phyloP scores from a whole-genome alignment of 2,797 vertebrate genomes.

The Coregonus ussuriensis region DNA sequence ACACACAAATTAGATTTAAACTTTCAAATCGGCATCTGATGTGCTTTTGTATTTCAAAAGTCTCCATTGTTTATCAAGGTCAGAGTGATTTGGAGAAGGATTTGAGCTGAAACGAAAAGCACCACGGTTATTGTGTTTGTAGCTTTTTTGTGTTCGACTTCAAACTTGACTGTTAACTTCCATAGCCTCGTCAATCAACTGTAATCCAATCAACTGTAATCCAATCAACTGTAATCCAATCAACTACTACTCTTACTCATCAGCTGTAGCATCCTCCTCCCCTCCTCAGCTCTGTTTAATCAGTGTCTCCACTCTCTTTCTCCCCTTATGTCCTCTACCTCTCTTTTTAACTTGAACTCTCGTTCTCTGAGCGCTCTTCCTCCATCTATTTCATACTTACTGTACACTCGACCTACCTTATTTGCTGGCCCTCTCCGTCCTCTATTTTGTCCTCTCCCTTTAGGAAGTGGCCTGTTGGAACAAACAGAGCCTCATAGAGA shows the following conservation, averaged over 20 bases:
- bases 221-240: slow-evolving; percentile 38
- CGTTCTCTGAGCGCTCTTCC: background rate
- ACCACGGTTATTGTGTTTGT: slow-evolving; percentile 41
- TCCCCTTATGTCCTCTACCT: background rate
- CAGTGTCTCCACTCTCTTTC: slow-evolving; percentile 17
- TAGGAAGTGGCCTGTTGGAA: background rate
- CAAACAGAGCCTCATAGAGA: background rate
- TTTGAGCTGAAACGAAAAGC: slow-evolving; percentile 65
- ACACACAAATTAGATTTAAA: slow-evolving; percentile 51
- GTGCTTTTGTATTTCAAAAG: slow-evolving; percentile 55
- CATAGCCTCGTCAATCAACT: slow-evolving; percentile 57
- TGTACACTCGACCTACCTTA: background rate
- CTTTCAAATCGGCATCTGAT: slow-evolving; percentile 65
- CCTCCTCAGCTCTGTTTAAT: slow-evolving; percentile 37
- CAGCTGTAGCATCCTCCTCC: background rate
- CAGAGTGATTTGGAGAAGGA: slow-evolving; percentile 60
- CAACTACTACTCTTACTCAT: background rate
- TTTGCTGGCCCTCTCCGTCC: background rate
- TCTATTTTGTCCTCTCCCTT: slow-evolving; percentile 3
- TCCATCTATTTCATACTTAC: background rate
- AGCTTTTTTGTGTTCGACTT: slow-evolving; percentile 41
- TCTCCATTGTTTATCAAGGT: slow-evolving; percentile 67
- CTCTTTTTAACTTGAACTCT: too few species aligned
- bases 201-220: background rate
- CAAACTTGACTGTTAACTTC: slow-evolving; percentile 57